Evolutionary conservation across 2,797 vertebrate species (phyloP).

Genomic region (Perodicticus potto): DNA sequence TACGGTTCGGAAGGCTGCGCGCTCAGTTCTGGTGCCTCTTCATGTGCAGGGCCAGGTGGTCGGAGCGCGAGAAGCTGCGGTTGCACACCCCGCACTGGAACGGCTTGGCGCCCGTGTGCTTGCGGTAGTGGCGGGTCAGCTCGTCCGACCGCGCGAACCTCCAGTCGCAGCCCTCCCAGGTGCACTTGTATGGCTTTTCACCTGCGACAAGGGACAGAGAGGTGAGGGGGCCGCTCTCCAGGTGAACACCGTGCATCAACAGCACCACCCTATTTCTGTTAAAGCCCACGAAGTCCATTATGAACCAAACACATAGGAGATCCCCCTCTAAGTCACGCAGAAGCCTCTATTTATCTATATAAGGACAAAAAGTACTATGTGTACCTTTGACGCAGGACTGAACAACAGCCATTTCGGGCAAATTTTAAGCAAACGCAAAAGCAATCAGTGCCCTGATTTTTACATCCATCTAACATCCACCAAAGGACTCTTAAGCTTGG

Average conservation of each 20-base stretch:
- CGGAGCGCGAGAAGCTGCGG: conserved; percentile 97
- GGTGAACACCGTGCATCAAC: neutral
- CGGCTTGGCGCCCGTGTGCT: conserved; percentile 97
- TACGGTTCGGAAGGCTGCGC: conserved; percentile 80
- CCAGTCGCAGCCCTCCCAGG: conserved; percentile 99
- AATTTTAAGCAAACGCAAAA: neutral
- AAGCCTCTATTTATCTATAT: neutral
- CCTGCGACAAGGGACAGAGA: conserved; percentile 88
- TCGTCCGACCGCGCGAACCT: conserved; percentile 97
- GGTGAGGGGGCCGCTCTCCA: conserved; percentile 9
- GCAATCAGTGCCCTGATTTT: neutral
- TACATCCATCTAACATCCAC: neutral
- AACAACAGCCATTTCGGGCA: neutral
- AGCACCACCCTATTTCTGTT: too few species aligned
- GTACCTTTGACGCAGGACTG: neutral
- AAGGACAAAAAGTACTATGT: neutral
- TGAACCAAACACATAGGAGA: neutral
- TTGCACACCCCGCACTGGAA: conserved; percentile 97
- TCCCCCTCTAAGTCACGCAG: neutral
- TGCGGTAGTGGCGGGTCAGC: conserved; percentile 98
- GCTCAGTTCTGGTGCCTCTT: conserved; percentile 97
- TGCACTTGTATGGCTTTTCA: conserved; percentile 98
- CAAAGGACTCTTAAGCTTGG: neutral
- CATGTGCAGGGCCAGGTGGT: conserved; percentile 99
- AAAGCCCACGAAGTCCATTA: neutral